Evolutionary conservation across 2,888 invertebrate species (phyloP).

Genomic region (Morpho achilles): DNA sequence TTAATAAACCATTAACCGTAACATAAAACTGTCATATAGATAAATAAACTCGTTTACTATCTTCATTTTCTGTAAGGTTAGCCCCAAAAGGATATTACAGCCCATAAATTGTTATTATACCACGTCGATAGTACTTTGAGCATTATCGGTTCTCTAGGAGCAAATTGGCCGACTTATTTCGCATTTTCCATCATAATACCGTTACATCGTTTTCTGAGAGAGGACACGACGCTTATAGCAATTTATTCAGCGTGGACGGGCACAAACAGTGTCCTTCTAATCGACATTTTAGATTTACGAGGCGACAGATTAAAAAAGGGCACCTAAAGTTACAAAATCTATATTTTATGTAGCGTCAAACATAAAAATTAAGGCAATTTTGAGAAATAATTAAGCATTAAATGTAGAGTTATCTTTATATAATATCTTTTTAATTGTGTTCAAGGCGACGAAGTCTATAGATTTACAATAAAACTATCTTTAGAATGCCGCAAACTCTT

Average conservation of each 20-base stretch:
- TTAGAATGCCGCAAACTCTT: too few relatives aligned
- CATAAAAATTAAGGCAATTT: too few relatives aligned
- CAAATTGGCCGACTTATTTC: slow-evolving; percentile 37
- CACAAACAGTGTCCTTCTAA: slow-evolving; percentile 47
- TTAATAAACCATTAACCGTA: background rate
- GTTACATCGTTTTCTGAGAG: slow-evolving; percentile 32
- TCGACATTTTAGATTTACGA: slow-evolving; percentile 55
- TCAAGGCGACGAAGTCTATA: too few relatives aligned
- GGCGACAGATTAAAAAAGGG: slow-evolving; percentile 44
- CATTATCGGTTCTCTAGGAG: slow-evolving; percentile 31
- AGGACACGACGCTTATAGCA: slow-evolving; percentile 44
- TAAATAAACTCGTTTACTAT: slow-evolving; percentile 4
- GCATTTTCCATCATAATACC: slow-evolving; percentile 40
- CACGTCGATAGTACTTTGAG: slow-evolving; percentile 27
- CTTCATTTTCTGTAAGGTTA: slow-evolving; percentile 18
- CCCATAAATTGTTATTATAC: slow-evolving; percentile 31
- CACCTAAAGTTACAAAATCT: slow-evolving; percentile 17
- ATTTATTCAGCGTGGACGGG: slow-evolving; percentile 48
- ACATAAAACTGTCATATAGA: slow-evolving; percentile 1
- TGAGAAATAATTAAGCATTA: too few relatives aligned
- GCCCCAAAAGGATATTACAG: slow-evolving; percentile 27
- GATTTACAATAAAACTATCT: too few relatives aligned
- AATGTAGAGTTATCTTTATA: too few relatives aligned
- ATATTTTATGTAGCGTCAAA: background rate
- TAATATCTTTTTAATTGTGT: too few relatives aligned